phyloP scores from a whole-genome alignment of 2,888 invertebrate genomes.

The Galeopsomyia nigrocyanea region DNA sequence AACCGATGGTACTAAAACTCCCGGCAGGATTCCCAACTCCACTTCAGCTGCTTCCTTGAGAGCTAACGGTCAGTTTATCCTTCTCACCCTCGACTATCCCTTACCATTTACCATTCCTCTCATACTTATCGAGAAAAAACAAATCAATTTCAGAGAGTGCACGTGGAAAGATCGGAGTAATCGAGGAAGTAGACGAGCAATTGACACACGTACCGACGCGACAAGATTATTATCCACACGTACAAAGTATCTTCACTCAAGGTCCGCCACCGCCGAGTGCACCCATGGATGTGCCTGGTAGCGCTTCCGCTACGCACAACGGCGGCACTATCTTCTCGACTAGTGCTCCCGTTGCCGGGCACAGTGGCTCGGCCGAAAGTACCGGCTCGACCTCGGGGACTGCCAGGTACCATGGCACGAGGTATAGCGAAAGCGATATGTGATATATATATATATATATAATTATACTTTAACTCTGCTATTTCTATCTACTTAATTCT shows the following conservation, averaged over 20 bases:
- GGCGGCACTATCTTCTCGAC: slow-evolving; percentile 57
- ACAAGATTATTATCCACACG: slow-evolving; percentile 68
- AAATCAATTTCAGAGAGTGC: neutral
- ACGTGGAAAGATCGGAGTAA: slow-evolving; percentile 64
- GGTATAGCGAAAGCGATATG: slow-evolving; percentile 10
- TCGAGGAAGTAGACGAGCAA: slow-evolving; percentile 79
- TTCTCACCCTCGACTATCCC: neutral
- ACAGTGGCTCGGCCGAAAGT: slow-evolving; percentile 45
- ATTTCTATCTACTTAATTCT: neutral
- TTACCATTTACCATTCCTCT: neutral
- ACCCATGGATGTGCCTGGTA: slow-evolving; percentile 76
- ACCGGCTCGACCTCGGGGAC: slow-evolving; percentile 18
- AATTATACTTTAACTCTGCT: neutral
- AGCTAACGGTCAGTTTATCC: slow-evolving; percentile 46
- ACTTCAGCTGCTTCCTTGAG: slow-evolving; percentile 62
- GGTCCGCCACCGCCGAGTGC: slow-evolving; percentile 74
- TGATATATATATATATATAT: too few species aligned
- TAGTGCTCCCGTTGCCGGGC: slow-evolving; percentile 59
- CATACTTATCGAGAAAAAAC: neutral
- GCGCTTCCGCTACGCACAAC: slow-evolving; percentile 46
- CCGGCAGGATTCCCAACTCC: slow-evolving; percentile 68
- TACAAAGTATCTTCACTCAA: slow-evolving; percentile 63
- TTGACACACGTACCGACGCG: slow-evolving; percentile 85
- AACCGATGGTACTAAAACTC: slow-evolving; percentile 70
- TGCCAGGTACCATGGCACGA: slow-evolving; percentile 36